These are phyloP conservation scores for Lichenostomus cassidix DNA, from an alignment of 2,113 vertebrate genomes.

Conservation along the genomic window DNA sequence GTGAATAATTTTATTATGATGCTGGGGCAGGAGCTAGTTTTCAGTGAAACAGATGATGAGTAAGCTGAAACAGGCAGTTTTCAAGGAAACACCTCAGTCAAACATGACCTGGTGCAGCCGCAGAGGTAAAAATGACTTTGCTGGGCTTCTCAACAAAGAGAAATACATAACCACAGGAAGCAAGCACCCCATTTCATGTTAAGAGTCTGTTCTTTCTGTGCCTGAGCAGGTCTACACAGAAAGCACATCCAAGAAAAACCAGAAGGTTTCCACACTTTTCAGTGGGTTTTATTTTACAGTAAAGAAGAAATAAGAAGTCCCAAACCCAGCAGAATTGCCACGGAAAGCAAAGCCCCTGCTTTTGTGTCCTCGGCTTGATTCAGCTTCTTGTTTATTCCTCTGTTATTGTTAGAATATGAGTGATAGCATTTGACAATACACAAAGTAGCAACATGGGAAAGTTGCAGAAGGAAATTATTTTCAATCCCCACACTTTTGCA, in stretches of 20 bases:
- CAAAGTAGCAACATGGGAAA: background rate
- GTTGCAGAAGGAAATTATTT: background rate
- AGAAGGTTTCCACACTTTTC: background rate
- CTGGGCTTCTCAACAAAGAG: slow-evolving; percentile 54
- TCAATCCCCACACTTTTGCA: background rate
- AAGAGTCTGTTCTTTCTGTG: slow-evolving; percentile 21
- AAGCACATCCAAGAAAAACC: background rate
- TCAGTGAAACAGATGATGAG: slow-evolving; percentile 62
- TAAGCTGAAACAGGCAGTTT: slow-evolving; percentile 59
- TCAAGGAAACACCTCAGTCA: slow-evolving; percentile 62
- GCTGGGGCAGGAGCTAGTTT: slow-evolving; percentile 27
- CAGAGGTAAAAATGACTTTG: slow-evolving; percentile 49
- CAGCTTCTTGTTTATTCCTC: background rate
- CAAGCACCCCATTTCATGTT: slow-evolving; percentile 49
- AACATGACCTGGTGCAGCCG: slow-evolving; percentile 17
- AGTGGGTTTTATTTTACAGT: background rate
- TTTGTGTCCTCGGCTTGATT: background rate
- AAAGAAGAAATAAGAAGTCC: background rate
- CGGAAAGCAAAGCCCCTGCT: background rate
- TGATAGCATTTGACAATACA: background rate
- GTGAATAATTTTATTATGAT: slow-evolving; percentile 43
- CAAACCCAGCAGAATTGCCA: background rate
- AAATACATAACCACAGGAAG: slow-evolving; percentile 65
- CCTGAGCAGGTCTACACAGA: background rate
- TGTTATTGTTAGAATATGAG: background rate